A percentile compares a stretch with the other conserved stretches of the same genome.
Evolutionary conservation across 2,797 vertebrate genomes (phyloP).

Genomic region (Centropyge bicolor): DNA sequence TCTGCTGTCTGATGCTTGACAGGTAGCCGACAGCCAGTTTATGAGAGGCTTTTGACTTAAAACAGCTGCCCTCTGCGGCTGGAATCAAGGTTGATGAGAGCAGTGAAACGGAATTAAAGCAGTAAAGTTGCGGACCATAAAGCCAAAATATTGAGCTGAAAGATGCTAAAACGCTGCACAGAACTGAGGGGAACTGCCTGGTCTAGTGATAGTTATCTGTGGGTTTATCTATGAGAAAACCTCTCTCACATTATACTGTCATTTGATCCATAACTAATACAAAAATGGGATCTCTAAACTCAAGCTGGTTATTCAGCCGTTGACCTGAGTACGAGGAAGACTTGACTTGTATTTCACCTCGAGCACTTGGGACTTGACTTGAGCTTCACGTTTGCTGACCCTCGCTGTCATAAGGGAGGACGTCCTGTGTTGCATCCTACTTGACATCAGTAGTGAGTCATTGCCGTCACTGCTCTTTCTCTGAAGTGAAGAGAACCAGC

Average conservation of each 20-base stretch:
- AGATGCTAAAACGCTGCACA: neutral
- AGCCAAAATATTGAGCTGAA: slow-evolving; percentile 6
- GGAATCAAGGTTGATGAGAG: neutral
- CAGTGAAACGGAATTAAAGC: neutral
- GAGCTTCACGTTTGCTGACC: slow-evolving; percentile 2
- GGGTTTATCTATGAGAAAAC: neutral
- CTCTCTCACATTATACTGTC: neutral
- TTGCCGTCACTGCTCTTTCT: neutral
- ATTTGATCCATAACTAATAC: slow-evolving; percentile 1
- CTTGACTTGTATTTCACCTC: slow-evolving; percentile 7
- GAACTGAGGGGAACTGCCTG: neutral
- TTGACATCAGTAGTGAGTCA: neutral
- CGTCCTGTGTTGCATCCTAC: neutral
- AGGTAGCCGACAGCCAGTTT: neutral
- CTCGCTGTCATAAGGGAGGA: neutral
- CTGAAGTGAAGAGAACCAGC: neutral
- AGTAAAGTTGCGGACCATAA: neutral
- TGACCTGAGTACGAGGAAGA: neutral
- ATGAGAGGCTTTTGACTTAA: neutral
- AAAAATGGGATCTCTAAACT: slow-evolving; percentile 16
- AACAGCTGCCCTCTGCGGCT: neutral
- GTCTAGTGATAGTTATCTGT: neutral
- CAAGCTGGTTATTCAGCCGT: neutral
- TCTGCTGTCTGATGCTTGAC: slow-evolving; percentile 7
- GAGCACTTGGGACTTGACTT: neutral